A percentile compares a stretch with the other conserved stretches of the same genome.
phyloP scores from a whole-genome alignment of 2,113 vertebrate genomes.

The Catharus fuscescens region DNA sequence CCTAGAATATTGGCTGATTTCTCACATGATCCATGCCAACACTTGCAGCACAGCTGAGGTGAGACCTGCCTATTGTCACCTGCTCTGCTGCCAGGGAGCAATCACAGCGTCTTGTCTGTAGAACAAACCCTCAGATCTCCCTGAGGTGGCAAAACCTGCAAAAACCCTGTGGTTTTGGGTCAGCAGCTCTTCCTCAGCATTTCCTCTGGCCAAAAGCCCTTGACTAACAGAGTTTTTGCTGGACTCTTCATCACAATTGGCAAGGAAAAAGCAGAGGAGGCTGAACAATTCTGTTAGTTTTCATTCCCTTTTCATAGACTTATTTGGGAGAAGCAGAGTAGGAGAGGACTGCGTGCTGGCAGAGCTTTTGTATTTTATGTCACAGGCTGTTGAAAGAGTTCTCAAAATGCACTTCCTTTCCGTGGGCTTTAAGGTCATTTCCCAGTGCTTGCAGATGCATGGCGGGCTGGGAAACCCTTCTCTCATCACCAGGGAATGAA shows the following conservation, averaged over 20 bases:
- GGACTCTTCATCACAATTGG: not conserved
- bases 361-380: not conserved
- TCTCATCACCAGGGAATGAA: not conserved
- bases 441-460: not conserved
- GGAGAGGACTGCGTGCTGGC: not conserved
- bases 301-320: not conserved
- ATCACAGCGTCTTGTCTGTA: rapidly evolving
- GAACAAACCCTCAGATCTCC: not conserved
- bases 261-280: not conserved
- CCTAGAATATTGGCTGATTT: not conserved
- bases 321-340: not conserved
- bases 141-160: not conserved
- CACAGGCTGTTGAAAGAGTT: not conserved
- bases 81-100: not conserved
- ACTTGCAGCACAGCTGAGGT: not conserved
- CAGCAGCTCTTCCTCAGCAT: not conserved
- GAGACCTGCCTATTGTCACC: not conserved
- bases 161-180: not conserved
- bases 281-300: not conserved
- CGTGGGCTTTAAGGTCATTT: not conserved
- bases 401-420: not conserved
- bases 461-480: not conserved
- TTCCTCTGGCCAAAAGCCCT: not conserved
- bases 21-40: not conserved
- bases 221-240: not conserved